phyloP scores from a whole-genome alignment of 2,113 vertebrate species.

The Mastomys natalensis region DNA sequence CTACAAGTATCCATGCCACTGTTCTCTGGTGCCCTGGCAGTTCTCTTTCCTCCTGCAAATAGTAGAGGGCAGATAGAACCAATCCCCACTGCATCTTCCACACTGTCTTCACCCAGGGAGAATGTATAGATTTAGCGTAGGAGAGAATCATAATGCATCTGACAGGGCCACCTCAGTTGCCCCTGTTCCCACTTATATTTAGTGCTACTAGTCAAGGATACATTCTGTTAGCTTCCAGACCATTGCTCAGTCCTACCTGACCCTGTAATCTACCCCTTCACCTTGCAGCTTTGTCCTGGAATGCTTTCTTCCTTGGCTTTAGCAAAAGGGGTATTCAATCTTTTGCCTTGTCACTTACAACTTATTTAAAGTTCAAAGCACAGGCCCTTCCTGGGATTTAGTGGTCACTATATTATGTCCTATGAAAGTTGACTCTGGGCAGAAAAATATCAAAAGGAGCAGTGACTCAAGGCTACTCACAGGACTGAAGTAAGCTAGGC shows the following conservation, averaged over 20 bases:
- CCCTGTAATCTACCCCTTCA: not conserved
- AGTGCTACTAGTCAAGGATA: not conserved
- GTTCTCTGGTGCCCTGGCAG: not conserved
- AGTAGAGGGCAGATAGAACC: not conserved
- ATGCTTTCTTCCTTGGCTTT: not conserved
- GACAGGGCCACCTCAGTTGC: not conserved
- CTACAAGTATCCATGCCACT: not conserved
- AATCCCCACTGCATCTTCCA: not conserved
- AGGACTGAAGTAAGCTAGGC: not conserved
- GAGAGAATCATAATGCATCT: rapidly evolving
- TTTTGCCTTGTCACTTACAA: not conserved
- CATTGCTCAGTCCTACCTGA: no score
- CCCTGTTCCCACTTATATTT: not conserved
- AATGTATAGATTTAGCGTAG: no score
- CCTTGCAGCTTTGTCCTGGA: not conserved
- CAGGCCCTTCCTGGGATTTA: not conserved
- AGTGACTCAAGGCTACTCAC: not conserved
- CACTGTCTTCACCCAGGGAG: rapidly evolving
- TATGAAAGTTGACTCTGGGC: not conserved
- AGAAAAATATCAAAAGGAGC: not conserved
- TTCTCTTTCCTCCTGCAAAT: not conserved
- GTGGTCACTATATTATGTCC: not conserved
- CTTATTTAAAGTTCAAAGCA: not conserved
- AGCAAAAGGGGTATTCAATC: not conserved
- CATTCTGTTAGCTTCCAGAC: not conserved